phyloP scores from a whole-genome alignment of 2,888 invertebrate genomes.

The Tuta absoluta region DNA sequence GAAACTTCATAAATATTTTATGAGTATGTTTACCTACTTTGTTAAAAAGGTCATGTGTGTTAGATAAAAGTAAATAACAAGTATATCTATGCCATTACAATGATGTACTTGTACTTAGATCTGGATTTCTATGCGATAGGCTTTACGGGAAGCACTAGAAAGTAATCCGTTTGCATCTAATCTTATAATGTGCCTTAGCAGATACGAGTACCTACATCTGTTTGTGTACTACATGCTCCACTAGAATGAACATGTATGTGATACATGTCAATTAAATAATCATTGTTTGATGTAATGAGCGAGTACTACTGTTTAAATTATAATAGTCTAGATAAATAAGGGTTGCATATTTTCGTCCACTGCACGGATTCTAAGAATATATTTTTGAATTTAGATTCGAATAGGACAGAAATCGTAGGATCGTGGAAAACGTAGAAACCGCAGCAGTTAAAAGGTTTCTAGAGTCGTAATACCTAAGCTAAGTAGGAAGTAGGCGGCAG shows the following conservation, averaged over 20 bases:
- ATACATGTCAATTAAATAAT: background rate
- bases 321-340: too few species aligned
- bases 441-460: conserved; percentile 74
- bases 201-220: conserved; percentile 28
- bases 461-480: conserved; percentile 71
- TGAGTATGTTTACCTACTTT: conserved; percentile 10
- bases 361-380: background rate
- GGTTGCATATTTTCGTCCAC: background rate
- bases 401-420: conserved; percentile 24
- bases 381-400: background rate
- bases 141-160: conserved; percentile 68
- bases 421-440: conserved; percentile 71
- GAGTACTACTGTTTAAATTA: too few species aligned
- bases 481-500: conserved; percentile 75
- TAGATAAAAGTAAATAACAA: background rate
- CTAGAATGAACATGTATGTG: background rate
- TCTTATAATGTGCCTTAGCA: conserved; percentile 78
- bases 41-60: conserved; percentile 10
- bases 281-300: background rate
- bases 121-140: conserved; percentile 20
- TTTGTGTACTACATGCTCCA: background rate
- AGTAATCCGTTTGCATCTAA: conserved; percentile 79
- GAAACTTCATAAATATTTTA: conserved; percentile 20
- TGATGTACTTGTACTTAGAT: background rate
- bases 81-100: background rate